phyloP scores from a whole-genome alignment of 2,888 invertebrate species.

The Nomada ferruginata region DNA sequence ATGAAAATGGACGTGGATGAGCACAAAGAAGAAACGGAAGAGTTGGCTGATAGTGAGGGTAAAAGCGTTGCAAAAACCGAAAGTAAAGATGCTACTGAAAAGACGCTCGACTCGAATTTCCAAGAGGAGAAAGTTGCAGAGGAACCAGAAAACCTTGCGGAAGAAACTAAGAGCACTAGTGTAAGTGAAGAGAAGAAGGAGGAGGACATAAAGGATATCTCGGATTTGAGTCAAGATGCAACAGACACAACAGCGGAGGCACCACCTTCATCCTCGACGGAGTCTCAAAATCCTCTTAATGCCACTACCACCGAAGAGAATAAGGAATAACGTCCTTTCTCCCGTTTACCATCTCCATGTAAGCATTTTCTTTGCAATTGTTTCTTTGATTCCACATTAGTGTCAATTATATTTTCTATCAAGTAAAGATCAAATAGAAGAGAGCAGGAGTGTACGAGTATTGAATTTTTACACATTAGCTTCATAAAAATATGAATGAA shows the following conservation, averaged over 20 bases:
- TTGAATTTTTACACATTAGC: background rate
- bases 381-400: constrained; percentile 13
- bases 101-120: constrained; percentile 77
- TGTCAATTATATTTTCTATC: constrained; percentile 7
- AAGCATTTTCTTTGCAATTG: constrained; percentile 58
- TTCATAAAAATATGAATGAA: background rate
- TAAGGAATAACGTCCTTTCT: constrained; percentile 80
- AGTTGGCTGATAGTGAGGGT: constrained; percentile 69
- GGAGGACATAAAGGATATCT: constrained; percentile 79
- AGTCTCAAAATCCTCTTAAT: constrained; percentile 78
- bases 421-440: background rate
- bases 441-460: constrained; percentile 7
- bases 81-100: constrained; percentile 70
- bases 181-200: constrained; percentile 76
- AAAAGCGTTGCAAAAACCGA: constrained; percentile 74
- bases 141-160: constrained; percentile 77
- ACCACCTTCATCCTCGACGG: constrained; percentile 70
- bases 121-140: constrained; percentile 79
- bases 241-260: constrained; percentile 76
- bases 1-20: constrained; percentile 81
- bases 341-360: constrained; percentile 73
- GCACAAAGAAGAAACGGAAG: constrained; percentile 76
- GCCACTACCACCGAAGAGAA: constrained; percentile 78
- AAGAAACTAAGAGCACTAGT: constrained; percentile 70
- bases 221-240: constrained; percentile 82